Evolutionary conservation across 2,797 vertebrate genomes (phyloP).

Genomic region (Melanotaenia pygmaea): DNA sequence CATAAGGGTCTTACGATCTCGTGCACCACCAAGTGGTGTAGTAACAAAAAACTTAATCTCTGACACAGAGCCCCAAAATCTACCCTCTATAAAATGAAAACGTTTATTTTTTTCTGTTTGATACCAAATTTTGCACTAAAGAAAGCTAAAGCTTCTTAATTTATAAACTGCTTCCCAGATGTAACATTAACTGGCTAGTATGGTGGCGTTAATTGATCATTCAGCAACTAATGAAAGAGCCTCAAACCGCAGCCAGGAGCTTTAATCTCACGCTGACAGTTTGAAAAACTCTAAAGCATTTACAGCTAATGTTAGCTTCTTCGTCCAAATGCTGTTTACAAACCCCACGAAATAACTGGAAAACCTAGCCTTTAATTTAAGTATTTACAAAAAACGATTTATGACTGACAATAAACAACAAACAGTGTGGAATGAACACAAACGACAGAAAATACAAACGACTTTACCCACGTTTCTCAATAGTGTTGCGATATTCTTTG

Average conservation of each 20-base stretch:
- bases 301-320: conserved; percentile 48
- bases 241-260: not conserved
- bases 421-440: not conserved
- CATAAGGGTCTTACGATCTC: conserved; percentile 6
- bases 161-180: not conserved
- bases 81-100: not conserved
- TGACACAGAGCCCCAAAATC: not conserved
- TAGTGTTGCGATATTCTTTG: conserved; percentile 11
- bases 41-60: not conserved
- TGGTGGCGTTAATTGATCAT: not conserved
- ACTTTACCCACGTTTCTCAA: conserved; percentile 75
- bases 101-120: not conserved
- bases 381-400: not conserved
- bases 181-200: not conserved
- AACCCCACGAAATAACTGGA: not conserved
- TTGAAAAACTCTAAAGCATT: conserved; percentile 45
- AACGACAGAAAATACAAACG: conserved; percentile 6
- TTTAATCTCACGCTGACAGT: not conserved
- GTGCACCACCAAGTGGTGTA: conserved; percentile 60
- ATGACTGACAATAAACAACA: not conserved
- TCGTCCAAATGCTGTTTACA: not conserved
- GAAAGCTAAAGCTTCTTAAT: not conserved
- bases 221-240: not conserved
- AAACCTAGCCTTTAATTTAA: not conserved
- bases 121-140: not conserved